These are phyloP conservation scores for Aplysina aerophoba DNA, from an alignment of 37 sponge, comb jelly and placozoan species.

Conservation along the genomic window DNA sequence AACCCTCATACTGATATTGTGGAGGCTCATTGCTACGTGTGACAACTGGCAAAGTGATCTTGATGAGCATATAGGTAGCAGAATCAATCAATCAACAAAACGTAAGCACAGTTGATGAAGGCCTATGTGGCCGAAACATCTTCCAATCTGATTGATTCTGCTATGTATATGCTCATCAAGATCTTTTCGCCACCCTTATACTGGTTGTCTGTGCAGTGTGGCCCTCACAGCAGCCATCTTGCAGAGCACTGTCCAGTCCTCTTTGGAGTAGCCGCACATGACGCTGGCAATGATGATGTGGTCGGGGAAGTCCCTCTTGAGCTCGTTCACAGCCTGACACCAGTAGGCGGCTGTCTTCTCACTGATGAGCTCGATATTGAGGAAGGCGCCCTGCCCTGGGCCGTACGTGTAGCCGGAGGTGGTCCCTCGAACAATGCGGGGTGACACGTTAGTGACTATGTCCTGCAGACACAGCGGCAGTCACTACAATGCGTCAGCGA, in stretches of 20 bases:
- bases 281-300: slow-evolving; percentile 93
- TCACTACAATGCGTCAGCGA: neutral
- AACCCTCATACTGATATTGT: too few species aligned
- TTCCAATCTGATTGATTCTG: too few species aligned
- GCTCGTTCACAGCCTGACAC: slow-evolving; percentile 87
- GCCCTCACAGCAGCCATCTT: slow-evolving; percentile 63
- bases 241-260: slow-evolving; percentile 86
- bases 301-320: slow-evolving; percentile 88
- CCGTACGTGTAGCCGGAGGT: slow-evolving; percentile 87
- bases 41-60: too few species aligned
- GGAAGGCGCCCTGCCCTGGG: slow-evolving; percentile 92
- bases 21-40: too few species aligned
- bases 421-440: slow-evolving; percentile 91
- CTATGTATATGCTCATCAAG: too few species aligned
- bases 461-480: too few species aligned
- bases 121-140: too few species aligned
- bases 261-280: slow-evolving; percentile 90
- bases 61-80: too few species aligned
- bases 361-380: slow-evolving; percentile 95
- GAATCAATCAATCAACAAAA: too few species aligned
- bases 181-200: too few species aligned
- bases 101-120: too few species aligned
- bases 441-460: slow-evolving; percentile 92
- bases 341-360: slow-evolving; percentile 98
- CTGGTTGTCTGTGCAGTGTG: too few species aligned